Evolutionary conservation across 2,888 invertebrate genomes (phyloP), one percentile per base, ranked within the genome.

Genomic region (Dicycla oo): DNA sequence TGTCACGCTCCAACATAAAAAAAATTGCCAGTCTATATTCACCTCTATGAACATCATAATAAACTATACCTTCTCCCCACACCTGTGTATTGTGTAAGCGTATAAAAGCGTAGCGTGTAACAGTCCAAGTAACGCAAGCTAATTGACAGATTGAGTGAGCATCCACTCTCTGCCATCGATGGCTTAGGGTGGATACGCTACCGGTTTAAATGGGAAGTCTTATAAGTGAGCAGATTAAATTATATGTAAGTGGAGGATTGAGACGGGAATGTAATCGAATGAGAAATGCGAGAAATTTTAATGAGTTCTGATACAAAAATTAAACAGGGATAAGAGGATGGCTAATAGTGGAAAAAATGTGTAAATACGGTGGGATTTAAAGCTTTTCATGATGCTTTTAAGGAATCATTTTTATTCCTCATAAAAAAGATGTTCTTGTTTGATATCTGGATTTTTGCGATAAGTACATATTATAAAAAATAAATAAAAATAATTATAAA

Each of bases 81-180:
- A 58, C 43, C 54, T 56, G 23, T 69, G 23, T 43, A 53, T 20
- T 57, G 70, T 66, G 63, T 61, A 61, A 68, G 45, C 67, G 64
- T 70, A 80, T 86, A 87, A 86, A 84, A 85, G 87, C 87, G 74
- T 69, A 74, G 67, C 76, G 76, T 88, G 89, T 88, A 87, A 87
- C 88, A 86, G 88, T 85, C 88, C 84, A 82, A 84, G 85, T 85
- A 85, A 86, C 85, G 87, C 74, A 77, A 75, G 83, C 85, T 94
- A 93, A 93, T 93, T 94, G 94, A 94, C 94, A 94, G 92, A 91
- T 90, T 88, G 94, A 94, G 93, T 93, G 94, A 94, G 86, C 88
- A 83, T 88, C 86, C 90, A 88, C 91, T 91, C 89, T 75, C 69
- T 81, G 68, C 75, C 80, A 76, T 81, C 84, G 72, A 81, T 80